Conservation (phyloP, 2,888 invertebrate species). For the Yponomeuta malinellus region DNA sequence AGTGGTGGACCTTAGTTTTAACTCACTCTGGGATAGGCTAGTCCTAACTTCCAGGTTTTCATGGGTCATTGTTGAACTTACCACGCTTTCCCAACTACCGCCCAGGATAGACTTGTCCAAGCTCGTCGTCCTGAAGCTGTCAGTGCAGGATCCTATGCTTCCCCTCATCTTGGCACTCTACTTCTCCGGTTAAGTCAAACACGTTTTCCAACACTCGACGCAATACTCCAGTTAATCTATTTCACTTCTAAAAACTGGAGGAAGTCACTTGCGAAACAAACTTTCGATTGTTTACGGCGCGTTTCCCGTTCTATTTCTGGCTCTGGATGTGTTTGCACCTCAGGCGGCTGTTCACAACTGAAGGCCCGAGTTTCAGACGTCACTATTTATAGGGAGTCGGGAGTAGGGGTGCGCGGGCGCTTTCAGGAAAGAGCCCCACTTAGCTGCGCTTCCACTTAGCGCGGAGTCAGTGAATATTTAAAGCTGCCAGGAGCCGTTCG, state of each 20-base stretch:
- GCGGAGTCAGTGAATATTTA: constrained; percentile 57
- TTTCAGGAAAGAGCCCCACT: constrained; percentile 49
- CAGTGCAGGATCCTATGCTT: constrained; percentile 12
- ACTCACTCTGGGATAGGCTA: too few relatives aligned
- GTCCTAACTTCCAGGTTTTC: too few relatives aligned
- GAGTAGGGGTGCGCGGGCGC: constrained; percentile 44
- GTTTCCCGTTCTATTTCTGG: neutral
- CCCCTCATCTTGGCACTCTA: constrained; percentile 13
- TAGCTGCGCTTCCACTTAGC: constrained; percentile 57
- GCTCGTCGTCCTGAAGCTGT: constrained; percentile 36
- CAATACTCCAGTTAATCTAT: constrained; percentile 21
- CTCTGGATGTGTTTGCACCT: constrained; percentile 33
- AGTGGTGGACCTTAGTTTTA: too few relatives aligned
- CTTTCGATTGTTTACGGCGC: neutral
- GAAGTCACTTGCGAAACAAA: constrained; percentile 24
- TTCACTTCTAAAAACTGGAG: constrained; percentile 22
- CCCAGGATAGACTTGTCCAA: constrained; percentile 66
- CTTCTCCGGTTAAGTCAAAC: neutral
- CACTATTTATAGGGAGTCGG: constrained; percentile 59
- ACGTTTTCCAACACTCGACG: constrained; percentile 23
- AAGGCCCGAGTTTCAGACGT: constrained; percentile 54
- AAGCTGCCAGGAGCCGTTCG: constrained; percentile 51
- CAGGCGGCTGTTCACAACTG: constrained; percentile 60
- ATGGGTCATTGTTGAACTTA: constrained; percentile 37
- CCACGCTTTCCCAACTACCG: constrained; percentile 72